Evolutionary conservation across 2,113 vertebrate genomes (phyloP).

Genomic region (Ceratotherium simum): DNA sequence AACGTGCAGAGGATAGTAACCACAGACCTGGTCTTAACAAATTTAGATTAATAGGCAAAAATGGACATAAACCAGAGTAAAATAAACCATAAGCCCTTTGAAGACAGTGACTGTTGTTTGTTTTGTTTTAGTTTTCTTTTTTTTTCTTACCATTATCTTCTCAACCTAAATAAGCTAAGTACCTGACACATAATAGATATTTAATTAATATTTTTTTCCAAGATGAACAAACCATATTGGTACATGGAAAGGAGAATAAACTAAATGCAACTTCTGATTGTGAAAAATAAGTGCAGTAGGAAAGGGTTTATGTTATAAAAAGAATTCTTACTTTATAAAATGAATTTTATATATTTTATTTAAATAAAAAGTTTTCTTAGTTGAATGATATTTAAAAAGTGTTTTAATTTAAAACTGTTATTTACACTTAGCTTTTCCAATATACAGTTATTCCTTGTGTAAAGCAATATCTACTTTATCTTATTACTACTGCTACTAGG

Average conservation of each 20-base stretch:
- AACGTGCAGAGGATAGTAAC: not conserved
- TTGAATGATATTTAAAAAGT: constrained; percentile 58
- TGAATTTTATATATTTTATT: constrained; percentile 18
- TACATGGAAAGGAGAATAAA: not conserved
- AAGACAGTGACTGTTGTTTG: not conserved
- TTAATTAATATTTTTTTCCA: not conserved
- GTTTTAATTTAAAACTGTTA: constrained; percentile 36
- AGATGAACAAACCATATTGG: not conserved
- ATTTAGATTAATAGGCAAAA: not conserved
- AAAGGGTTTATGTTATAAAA: constrained; percentile 34
- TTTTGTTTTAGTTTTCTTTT: not conserved
- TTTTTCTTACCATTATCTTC: not conserved
- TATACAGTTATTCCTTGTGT: not conserved
- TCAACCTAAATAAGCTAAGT: not conserved
- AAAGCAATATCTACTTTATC: not conserved
- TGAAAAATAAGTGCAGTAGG: not conserved
- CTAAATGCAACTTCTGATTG: not conserved
- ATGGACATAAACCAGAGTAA: not conserved
- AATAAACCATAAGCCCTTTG: not conserved
- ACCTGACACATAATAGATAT: not conserved
- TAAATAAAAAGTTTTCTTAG: constrained; percentile 8
- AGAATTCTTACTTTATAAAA: not conserved
- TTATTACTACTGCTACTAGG: not conserved
- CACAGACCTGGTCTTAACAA: not conserved
- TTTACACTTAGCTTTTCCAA: constrained; percentile 5